These are phyloP conservation scores for Opisthograptis luteolata DNA, from an alignment of 2,888 invertebrate species.

Conservation along the genomic window DNA sequence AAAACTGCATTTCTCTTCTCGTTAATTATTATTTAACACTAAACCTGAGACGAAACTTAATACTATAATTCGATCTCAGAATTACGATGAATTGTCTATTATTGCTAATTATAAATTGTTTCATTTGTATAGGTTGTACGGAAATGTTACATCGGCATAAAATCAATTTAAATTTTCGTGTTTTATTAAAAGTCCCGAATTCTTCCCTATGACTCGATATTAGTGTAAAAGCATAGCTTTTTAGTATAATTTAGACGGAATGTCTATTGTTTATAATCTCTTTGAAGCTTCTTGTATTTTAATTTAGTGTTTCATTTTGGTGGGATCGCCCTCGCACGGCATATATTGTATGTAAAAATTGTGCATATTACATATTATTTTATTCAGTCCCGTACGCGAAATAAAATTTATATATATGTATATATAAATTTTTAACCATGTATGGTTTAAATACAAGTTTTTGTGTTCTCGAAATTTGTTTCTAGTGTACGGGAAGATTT, in stretches of 20 bases:
- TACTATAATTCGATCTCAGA: slow-evolving; percentile 35
- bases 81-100: slow-evolving; percentile 5
- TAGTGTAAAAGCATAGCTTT: slow-evolving; percentile 43
- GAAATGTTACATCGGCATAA: background rate
- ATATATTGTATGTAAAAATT: slow-evolving; percentile 47
- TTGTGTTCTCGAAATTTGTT: slow-evolving; percentile 31
- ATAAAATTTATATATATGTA: slow-evolving; percentile 25
- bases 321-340: slow-evolving; percentile 35
- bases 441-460: slow-evolving; percentile 28
- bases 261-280: slow-evolving; percentile 50
- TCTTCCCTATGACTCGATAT: slow-evolving; percentile 13
- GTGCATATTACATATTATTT: slow-evolving; percentile 38
- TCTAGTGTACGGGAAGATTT: slow-evolving; percentile 33
- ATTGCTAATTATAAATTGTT: background rate
- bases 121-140: background rate
- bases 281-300: slow-evolving; percentile 44
- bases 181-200: background rate
- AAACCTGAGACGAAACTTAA: slow-evolving; percentile 19
- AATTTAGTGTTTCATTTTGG: slow-evolving; percentile 40
- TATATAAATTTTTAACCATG: slow-evolving; percentile 18
- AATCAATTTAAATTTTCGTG: background rate
- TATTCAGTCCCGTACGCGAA: slow-evolving; percentile 28
- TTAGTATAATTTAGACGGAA: slow-evolving; percentile 38
- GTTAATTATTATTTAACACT: slow-evolving; percentile 5
- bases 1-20: slow-evolving; percentile 18